Conservation (phyloP, 2,113 vertebrate species). For the Anarhynchus alexandrinus region DNA sequence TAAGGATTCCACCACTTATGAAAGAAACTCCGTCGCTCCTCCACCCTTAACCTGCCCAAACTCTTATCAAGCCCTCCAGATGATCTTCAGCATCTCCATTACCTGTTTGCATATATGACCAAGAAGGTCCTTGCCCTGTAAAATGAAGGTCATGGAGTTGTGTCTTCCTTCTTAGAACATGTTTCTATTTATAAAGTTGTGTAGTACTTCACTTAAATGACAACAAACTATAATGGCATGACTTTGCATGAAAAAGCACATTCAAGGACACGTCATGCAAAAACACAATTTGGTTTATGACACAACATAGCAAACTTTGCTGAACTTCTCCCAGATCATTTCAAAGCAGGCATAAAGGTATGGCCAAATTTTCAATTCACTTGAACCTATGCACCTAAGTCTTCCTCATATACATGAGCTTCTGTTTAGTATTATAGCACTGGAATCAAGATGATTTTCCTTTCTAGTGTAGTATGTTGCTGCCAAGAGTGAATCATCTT, state of each 20-base stretch:
- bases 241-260: background rate
- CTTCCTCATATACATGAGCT: background rate
- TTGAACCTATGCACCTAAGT: background rate
- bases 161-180: background rate
- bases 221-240: background rate
- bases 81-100: background rate
- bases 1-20: background rate
- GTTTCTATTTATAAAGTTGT: background rate
- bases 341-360: background rate
- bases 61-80: background rate
- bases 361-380: background rate
- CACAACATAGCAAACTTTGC: background rate
- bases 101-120: background rate
- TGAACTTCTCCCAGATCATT: background rate
- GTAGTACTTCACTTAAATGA: background rate
- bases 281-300: background rate
- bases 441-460: background rate
- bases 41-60: background rate
- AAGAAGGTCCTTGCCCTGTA: background rate
- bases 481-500: slow-evolving; percentile 12
- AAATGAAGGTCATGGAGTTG: background rate
- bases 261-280: background rate
- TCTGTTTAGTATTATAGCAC: background rate
- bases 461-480: background rate
- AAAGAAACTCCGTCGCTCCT: background rate